These are phyloP conservation scores for Holcopasites calliopsidis DNA, from an alignment of 1,140 invertebrate species.

Conservation along the genomic window DNA sequence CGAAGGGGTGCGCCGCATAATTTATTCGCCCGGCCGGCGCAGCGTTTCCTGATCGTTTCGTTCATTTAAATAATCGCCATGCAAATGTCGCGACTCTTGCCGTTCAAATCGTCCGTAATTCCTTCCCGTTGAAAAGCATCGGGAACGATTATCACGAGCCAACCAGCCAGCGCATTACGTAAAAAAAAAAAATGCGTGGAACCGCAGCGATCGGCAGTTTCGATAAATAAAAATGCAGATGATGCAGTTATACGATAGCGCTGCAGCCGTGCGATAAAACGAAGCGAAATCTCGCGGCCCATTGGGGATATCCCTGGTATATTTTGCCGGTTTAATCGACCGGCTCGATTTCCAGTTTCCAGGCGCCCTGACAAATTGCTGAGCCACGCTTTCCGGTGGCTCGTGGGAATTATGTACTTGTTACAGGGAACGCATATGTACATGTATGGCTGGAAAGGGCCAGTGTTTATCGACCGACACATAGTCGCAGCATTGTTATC, in stretches of 20 bases:
- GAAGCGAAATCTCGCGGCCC: background rate
- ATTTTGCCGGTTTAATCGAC: slow-evolving; percentile 31
- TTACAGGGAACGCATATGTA: slow-evolving; percentile 12
- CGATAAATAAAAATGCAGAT: too few relatives aligned
- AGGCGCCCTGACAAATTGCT: slow-evolving; percentile 4
- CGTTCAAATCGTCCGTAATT: too few relatives aligned
- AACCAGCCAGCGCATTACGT: too few relatives aligned
- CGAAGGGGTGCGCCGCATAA: background rate
- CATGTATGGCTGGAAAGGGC: too few relatives aligned
- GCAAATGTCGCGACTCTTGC: background rate
- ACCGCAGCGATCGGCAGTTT: too few relatives aligned
- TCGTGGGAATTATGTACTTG: slow-evolving; percentile 28
- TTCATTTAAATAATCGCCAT: background rate
- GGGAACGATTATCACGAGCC: too few relatives aligned
- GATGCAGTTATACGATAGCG: background rate
- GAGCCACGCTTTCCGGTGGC: background rate
- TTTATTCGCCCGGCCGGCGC: background rate
- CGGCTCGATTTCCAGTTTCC: slow-evolving; percentile 24
- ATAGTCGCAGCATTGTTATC: background rate
- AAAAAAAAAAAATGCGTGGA: too few relatives aligned
- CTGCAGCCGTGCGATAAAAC: slow-evolving; percentile 3
- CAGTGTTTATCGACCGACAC: background rate
- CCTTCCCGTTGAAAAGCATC: background rate
- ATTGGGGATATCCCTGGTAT: slow-evolving; percentile 3
- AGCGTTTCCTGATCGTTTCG: background rate